Evolutionary conservation across 2,797 vertebrate genomes (phyloP).

Genomic region (Furcifer pardalis): DNA sequence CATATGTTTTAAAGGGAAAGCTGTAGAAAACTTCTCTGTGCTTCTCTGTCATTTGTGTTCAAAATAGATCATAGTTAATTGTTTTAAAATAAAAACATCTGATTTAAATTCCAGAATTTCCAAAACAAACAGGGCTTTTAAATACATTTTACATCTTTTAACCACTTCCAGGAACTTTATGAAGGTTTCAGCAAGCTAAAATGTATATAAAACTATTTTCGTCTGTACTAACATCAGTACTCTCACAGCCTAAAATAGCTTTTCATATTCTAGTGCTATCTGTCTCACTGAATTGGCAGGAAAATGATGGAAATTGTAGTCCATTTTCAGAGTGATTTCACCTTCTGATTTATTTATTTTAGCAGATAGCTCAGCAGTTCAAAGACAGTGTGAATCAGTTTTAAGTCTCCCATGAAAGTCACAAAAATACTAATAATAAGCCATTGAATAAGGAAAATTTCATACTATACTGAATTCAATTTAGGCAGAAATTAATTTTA

Average conservation of each 20-base stretch:
- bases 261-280: not conserved
- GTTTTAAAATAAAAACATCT: not conserved
- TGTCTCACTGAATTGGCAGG: not conserved
- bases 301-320: not conserved
- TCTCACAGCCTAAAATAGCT: not conserved
- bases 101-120: not conserved
- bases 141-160: not conserved
- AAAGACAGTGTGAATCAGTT: conserved; percentile 33
- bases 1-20: conserved; percentile 1
- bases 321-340: too few species aligned
- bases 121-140: not conserved
- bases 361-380: conserved; percentile 1
- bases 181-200: not conserved
- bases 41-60: not conserved
- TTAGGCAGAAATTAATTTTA: conserved; percentile 42
- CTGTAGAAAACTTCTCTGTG: not conserved
- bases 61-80: not conserved
- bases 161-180: conserved; percentile 6
- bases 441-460: conserved; percentile 42
- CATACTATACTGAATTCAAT: conserved; percentile 32
- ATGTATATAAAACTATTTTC: not conserved
- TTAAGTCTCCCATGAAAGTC: conserved; percentile 34
- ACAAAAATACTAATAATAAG: conserved; percentile 53
- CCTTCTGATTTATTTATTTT: not conserved
- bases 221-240: conserved; percentile 11